Evolutionary conservation across 2,888 invertebrate genomes (phyloP).

Genomic region (Mactromeris polynyma): DNA sequence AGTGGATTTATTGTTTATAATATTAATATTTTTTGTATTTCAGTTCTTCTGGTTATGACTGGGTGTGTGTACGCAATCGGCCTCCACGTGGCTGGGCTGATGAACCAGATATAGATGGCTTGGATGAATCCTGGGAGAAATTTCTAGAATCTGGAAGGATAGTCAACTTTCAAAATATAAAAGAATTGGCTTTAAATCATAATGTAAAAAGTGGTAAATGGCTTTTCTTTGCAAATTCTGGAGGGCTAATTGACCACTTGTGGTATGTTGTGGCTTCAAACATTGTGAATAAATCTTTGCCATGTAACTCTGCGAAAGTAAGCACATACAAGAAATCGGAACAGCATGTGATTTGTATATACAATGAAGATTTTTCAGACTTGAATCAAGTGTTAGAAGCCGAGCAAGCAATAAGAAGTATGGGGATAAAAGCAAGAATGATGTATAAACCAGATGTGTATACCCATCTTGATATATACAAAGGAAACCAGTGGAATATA

Average conservation of each 20-base stretch:
- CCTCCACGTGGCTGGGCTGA: not conserved
- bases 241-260: constrained; percentile 69
- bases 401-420: constrained; percentile 65
- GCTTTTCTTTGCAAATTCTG: constrained; percentile 67
- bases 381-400: constrained; percentile 62
- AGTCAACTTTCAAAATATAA: constrained; percentile 59
- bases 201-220: constrained; percentile 69
- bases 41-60: constrained; percentile 41
- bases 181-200: constrained; percentile 65
- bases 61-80: constrained; percentile 44
- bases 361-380: constrained; percentile 69
- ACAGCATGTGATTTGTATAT: constrained; percentile 72
- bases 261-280: constrained; percentile 69
- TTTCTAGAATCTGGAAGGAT: constrained; percentile 49
- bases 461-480: constrained; percentile 69
- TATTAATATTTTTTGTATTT: not conserved
- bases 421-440: constrained; percentile 68
- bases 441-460: constrained; percentile 75
- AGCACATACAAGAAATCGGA: constrained; percentile 41
- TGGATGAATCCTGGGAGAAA: constrained; percentile 63
- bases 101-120: constrained; percentile 39
- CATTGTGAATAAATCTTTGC: constrained; percentile 52
- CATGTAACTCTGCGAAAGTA: constrained; percentile 56
- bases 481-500: constrained; percentile 64
- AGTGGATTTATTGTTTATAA: too few species aligned